These are phyloP conservation scores for Achatina immaculata DNA, from an alignment of 1,140 invertebrate species.

Conservation along the genomic window DNA sequence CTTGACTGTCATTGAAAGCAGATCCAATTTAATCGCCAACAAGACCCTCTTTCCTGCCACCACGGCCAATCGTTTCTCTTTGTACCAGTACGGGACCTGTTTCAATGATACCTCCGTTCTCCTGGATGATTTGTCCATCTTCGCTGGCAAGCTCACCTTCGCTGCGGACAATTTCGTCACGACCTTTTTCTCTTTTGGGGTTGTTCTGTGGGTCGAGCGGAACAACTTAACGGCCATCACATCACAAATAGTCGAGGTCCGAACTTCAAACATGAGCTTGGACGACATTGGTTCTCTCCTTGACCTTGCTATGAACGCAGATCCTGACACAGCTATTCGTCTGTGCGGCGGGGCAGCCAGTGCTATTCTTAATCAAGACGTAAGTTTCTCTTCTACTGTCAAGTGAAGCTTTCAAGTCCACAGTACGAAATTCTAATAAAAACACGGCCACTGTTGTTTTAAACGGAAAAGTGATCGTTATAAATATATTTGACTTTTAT, in stretches of 20 bases:
- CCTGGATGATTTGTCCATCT: constrained; percentile 44
- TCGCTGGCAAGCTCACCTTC: constrained; percentile 53
- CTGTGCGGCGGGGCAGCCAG: constrained; percentile 45
- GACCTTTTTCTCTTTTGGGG: constrained; percentile 48
- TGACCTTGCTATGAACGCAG: constrained; percentile 46
- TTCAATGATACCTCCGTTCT: constrained; percentile 41
- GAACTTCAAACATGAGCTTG: constrained; percentile 47
- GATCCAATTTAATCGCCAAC: constrained; percentile 45
- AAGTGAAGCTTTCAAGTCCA: too few relatives aligned
- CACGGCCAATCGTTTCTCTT: constrained; percentile 50
- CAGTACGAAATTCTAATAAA: not conserved
- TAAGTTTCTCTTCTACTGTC: constrained; percentile 27
- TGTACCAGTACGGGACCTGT: constrained; percentile 54
- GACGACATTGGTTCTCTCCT: constrained; percentile 54
- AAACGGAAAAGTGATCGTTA: too few relatives aligned
- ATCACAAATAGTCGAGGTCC: constrained; percentile 47
- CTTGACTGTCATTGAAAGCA: constrained; percentile 32
- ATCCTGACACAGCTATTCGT: constrained; percentile 50
- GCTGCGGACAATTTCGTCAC: constrained; percentile 52
- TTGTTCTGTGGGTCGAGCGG: constrained; percentile 59
- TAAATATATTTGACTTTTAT: too few relatives aligned
- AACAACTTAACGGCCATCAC: constrained; percentile 46
- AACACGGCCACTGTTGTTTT: too few relatives aligned
- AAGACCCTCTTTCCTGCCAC: constrained; percentile 50
- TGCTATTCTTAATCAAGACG: constrained; percentile 46